Percentiles rank a stretch among this genome's conserved stretches.
Conservation (phyloP, 2,888 invertebrate species). For the Drosophila rubida region DNA sequence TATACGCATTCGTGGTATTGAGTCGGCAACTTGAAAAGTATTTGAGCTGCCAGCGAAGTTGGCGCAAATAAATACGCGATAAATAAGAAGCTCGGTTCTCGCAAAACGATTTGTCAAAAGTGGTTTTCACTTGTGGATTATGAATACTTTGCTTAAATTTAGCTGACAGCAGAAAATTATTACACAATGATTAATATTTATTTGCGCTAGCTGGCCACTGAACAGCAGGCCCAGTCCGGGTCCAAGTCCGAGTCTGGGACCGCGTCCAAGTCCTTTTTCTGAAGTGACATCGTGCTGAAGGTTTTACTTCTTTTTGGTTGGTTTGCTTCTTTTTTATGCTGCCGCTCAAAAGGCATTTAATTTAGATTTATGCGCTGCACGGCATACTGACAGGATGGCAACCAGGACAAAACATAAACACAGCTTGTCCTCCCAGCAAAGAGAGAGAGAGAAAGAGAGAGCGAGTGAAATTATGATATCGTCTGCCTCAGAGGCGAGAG, state of each 20-base stretch:
- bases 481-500: constrained; percentile 25
- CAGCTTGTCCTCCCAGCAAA: constrained; percentile 51
- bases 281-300: constrained; percentile 74
- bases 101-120: constrained; percentile 81
- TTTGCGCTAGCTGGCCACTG: constrained; percentile 70
- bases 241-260: not conserved
- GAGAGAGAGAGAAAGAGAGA: constrained; percentile 4
- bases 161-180: constrained; percentile 83
- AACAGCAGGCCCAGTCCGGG: constrained; percentile 21
- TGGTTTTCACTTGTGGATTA: constrained; percentile 80
- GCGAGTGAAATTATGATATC: constrained; percentile 70
- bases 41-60: constrained; percentile 36
- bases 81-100: constrained; percentile 35
- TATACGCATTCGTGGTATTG: constrained; percentile 35
- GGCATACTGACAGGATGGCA: constrained; percentile 71
- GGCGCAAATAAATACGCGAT: constrained; percentile 47
- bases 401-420: constrained; percentile 60
- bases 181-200: constrained; percentile 82
- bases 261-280: constrained; percentile 36
- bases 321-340: constrained; percentile 30
- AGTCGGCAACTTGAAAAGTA: constrained; percentile 48
- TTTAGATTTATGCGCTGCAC: constrained; percentile 80
- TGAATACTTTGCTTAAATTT: constrained; percentile 83
- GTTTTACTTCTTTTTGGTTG: constrained; percentile 23
- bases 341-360: constrained; percentile 76